phyloP scores from a whole-genome alignment of 2,888 invertebrate genomes.

The Epinotia brunnichana region DNA sequence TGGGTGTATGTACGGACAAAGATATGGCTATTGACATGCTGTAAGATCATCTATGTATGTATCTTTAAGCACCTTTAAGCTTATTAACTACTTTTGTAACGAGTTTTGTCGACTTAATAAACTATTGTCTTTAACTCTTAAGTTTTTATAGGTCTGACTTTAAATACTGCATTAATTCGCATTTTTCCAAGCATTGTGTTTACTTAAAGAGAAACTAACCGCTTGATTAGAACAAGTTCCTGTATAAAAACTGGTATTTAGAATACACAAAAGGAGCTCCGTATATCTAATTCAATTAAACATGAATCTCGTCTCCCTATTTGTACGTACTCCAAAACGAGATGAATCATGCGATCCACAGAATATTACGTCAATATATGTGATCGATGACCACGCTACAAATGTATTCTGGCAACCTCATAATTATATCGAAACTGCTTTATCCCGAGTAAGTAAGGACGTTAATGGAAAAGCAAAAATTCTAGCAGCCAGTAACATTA shows the following conservation, averaged over 20 bases:
- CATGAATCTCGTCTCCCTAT: conserved; percentile 74
- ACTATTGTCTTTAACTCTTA: conserved; percentile 37
- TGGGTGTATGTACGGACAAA: conserved; percentile 76
- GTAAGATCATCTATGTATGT: conserved; percentile 63
- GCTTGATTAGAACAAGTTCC: conserved; percentile 16
- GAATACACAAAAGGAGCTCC: conserved; percentile 68
- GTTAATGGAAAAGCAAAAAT: conserved; percentile 53
- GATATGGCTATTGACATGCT: conserved; percentile 71
- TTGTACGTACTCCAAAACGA: conserved; percentile 64
- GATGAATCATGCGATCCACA: conserved; percentile 75
- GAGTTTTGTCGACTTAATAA: conserved; percentile 54
- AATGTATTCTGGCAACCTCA: conserved; percentile 54
- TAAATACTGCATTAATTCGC: conserved; percentile 13
- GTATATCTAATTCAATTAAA: conserved; percentile 76
- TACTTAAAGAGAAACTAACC: conserved; percentile 9
- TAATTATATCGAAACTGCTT: conserved; percentile 54
- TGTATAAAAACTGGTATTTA: conserved; percentile 46
- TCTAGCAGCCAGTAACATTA: conserved; percentile 46
- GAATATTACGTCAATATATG: conserved; percentile 70
- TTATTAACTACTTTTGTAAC: conserved; percentile 66
- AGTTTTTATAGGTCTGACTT: conserved; percentile 30
- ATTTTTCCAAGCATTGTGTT: conserved; percentile 14
- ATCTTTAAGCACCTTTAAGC: conserved; percentile 59
- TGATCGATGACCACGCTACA: conserved; percentile 55
- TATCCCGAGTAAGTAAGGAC: conserved; percentile 60